Evolutionary conservation across 2,888 invertebrate genomes (phyloP), one percentile per base, ranked within the genome.

Genomic region (Yponomeuta plumbellus): DNA sequence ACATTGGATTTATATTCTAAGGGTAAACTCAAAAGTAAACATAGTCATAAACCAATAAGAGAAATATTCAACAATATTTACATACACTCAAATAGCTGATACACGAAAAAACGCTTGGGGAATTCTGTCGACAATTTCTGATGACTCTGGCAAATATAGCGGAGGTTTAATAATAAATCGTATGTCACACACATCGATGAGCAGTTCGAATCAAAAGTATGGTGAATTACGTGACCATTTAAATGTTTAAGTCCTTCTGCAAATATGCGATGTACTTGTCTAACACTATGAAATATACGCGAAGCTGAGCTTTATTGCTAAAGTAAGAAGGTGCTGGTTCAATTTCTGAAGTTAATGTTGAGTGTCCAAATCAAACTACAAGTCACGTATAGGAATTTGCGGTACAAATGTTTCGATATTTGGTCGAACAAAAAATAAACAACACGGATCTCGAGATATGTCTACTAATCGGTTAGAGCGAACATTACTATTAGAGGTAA

Each of bases 161-260:
- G 63, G 63, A 21, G 44, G 40, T n/a, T 17, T 62, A 62, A 34
- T 26, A 62, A 62, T 62, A 62, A 39, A 34, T 62, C n/a, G 34
- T 59, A 63, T 44, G 44, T 63, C 63, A 63, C 44, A 44, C 44
- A 22, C 52, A 44, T 13, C 44, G 63, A 21, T 66, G 59, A 70
- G 44, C 44, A 52, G 13, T 52, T 17, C 44, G 2, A 52, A 17
- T 17, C 17, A 1, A 4, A 52, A 2, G 44, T 70, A 69, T 67
- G 69, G 70, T 69, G 68, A 70, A 71, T 71, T 73, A 73, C 72
- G 71, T 73, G 70, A 70, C 71, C 69, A 68, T 70, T 71, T 70
- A 69, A 66, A 65, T 64, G 68, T 70, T 71, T 70, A 69, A 66
- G 66, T 64, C 69, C 66, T 70, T 71, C 72, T 71, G 67, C 70